Evolutionary conservation across 2,888 invertebrate species (phyloP).

Genomic region (Thymelicus lineola): DNA sequence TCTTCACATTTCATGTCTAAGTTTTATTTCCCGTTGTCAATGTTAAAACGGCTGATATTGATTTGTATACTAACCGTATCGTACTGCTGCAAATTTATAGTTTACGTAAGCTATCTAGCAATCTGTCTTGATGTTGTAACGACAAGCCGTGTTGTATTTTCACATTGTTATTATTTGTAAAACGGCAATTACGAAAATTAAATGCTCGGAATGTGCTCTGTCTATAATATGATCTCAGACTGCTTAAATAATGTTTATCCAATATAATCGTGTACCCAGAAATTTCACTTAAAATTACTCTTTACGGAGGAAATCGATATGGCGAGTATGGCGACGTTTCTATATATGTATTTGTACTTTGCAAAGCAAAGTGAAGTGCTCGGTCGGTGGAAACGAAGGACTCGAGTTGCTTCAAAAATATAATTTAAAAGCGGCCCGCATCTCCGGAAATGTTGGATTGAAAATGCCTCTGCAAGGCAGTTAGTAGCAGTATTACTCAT

Average conservation of each 20-base stretch:
- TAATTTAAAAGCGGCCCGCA: constrained; percentile 47
- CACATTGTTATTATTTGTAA: neutral
- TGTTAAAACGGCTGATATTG: neutral
- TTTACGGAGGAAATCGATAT: too few relatives aligned
- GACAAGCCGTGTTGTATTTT: constrained; percentile 15
- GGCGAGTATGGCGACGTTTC: too few relatives aligned
- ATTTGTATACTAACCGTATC: constrained; percentile 22
- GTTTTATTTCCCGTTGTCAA: neutral
- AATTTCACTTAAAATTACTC: too few relatives aligned
- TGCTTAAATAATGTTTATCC: too few relatives aligned
- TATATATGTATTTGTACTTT: too few relatives aligned
- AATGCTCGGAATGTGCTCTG: too few relatives aligned
- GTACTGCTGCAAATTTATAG: constrained; percentile 10
- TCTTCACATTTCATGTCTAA: neutral
- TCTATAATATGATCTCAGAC: too few relatives aligned
- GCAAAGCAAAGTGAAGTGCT: constrained; percentile 10
- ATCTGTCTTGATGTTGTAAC: constrained; percentile 3
- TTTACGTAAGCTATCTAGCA: constrained; percentile 3
- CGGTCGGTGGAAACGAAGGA: constrained; percentile 27
- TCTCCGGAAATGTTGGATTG: constrained; percentile 48
- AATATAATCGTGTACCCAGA: too few relatives aligned
- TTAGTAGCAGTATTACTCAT: constrained; percentile 55
- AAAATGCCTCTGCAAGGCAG: constrained; percentile 51
- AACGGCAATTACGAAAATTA: too few relatives aligned
- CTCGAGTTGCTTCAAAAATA: constrained; percentile 45